These are phyloP conservation scores for Pinctada fucata DNA, from an alignment of 2,888 invertebrate species.

Conservation along the genomic window DNA sequence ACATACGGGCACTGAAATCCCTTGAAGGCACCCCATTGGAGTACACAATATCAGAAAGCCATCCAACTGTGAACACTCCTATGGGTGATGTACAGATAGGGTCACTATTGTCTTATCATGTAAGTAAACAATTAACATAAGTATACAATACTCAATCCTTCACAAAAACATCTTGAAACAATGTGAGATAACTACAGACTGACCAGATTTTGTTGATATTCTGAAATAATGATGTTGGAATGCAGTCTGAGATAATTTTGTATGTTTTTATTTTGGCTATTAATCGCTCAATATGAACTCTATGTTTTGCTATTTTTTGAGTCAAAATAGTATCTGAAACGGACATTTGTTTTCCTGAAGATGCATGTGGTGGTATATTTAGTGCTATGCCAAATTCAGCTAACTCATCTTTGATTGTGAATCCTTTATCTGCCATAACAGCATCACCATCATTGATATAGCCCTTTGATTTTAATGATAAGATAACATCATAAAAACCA, in stretches of 20 bases:
- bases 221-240: neutral
- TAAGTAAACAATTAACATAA: too few species aligned
- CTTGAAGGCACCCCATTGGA: neutral
- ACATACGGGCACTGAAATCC: neutral
- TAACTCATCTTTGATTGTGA: too few species aligned
- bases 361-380: too few species aligned
- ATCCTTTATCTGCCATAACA: conserved; percentile 27
- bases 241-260: too few species aligned
- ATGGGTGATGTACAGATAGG: conserved; percentile 9
- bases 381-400: conserved; percentile 35
- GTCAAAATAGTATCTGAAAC: too few species aligned
- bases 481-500: conserved; percentile 23
- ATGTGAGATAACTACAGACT: neutral
- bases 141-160: too few species aligned
- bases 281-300: too few species aligned
- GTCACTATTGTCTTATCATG: conserved; percentile 22
- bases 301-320: too few species aligned
- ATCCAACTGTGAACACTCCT: conserved; percentile 1
- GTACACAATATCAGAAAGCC: neutral
- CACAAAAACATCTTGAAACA: neutral
- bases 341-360: too few species aligned
- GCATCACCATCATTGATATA: conserved; percentile 14
- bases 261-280: too few species aligned
- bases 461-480: neutral
- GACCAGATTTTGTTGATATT: neutral